Evolutionary conservation across 1,140 invertebrate species (phyloP), one percentile per base, ranked within the genome.

Genomic region (Platyscapa corneri): DNA sequence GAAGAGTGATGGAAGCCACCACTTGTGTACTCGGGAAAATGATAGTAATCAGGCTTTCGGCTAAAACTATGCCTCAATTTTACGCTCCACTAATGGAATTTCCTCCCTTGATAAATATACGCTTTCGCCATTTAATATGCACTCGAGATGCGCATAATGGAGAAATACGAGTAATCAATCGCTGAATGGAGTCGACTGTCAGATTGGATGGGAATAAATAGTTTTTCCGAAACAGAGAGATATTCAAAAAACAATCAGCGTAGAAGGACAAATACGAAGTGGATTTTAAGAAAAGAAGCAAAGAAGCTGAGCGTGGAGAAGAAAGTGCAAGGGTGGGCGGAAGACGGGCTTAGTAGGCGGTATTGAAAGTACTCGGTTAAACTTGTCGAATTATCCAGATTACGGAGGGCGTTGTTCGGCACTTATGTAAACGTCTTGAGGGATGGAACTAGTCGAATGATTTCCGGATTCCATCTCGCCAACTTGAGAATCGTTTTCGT

Each of bases 321-420:
- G 46, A 53, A 82, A 72, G 80, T 72, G 65, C 80, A 37, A 82
- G 46, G 32, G 16, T 81, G 20, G 76, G 3, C 39, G 42, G 60
- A 42, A 65, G 3, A n/a, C 27, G 78, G 20, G 32, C 16, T 79
- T 27, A 64, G 14, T 46, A 72, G 37, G 34, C 72, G 23, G 72
- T 74, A 76, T 76, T 83, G 75, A 83, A 75, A 56, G 53, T 74
- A 76, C 72, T 83, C 53, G n/a, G 34, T 75, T 49, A 60, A 72
- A 75, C 81, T 82, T 82, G 72, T 83, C 82, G 82, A 83, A 83
- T 83, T 83, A 76, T 53, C 34, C 53, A 56, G 32, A 83, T 56
- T 74, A 64, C 72, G 64, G 37, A 42, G 37, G 67, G 39, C 60
- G 8, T 46, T 42, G 37, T 37, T 42, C 65, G 64, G 79, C 72